These are phyloP conservation scores for Drosophila equinoxialis DNA, from an alignment of 1,140 invertebrate species.

Conservation along the genomic window DNA sequence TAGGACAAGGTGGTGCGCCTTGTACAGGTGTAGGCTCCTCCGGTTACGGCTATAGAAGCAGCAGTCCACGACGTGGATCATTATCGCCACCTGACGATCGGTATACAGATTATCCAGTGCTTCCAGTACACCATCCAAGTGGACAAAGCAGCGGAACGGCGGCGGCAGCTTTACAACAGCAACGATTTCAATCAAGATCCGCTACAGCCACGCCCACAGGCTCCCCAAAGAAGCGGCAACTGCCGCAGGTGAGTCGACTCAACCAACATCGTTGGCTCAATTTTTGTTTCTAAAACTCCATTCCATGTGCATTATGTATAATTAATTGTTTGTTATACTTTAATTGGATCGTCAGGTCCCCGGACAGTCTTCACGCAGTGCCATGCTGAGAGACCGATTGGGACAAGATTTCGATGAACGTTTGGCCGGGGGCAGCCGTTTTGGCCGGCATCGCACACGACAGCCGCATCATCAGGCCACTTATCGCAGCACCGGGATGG, in stretches of 20 bases:
- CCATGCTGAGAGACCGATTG: constrained; percentile 88
- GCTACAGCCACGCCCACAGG: constrained; percentile 96
- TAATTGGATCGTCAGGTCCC: constrained; percentile 56
- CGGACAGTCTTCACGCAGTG: constrained; percentile 74
- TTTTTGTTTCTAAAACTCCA: too few relatives aligned
- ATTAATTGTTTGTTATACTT: neutral
- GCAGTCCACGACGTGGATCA: constrained; percentile 79
- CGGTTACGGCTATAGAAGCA: constrained; percentile 80
- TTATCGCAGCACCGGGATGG: constrained; percentile 88
- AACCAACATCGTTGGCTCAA: too few relatives aligned
- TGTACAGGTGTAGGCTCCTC: constrained; percentile 26
- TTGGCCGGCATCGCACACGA: constrained; percentile 88
- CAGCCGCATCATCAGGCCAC: constrained; percentile 85
- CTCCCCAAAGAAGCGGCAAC: constrained; percentile 96
- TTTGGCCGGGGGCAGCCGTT: constrained; percentile 84
- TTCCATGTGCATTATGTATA: too few relatives aligned
- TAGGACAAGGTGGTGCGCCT: constrained; percentile 16
- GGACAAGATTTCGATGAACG: constrained; percentile 94
- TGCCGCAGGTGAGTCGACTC: constrained; percentile 90
- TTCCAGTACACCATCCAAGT: constrained; percentile 74
- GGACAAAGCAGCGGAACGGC: constrained; percentile 37
- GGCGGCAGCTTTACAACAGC: constrained; percentile 80
- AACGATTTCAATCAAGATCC: constrained; percentile 91
- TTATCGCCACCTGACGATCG: constrained; percentile 82
- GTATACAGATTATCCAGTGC: constrained; percentile 82